Evolutionary conservation across 2,888 invertebrate genomes (phyloP).

Genomic region (Oxystoma pomonae): DNA sequence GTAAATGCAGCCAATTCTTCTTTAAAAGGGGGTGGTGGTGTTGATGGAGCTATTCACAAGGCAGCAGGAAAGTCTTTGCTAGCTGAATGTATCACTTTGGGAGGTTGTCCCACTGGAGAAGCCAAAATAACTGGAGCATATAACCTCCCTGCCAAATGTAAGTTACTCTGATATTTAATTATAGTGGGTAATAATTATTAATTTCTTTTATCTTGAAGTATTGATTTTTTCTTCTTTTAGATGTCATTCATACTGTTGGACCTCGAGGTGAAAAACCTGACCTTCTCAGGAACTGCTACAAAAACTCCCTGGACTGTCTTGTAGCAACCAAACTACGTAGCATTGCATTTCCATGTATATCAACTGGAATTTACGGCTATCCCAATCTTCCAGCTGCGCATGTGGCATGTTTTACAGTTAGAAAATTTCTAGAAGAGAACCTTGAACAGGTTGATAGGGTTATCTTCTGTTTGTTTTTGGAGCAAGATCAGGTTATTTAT

Average conservation of each 20-base stretch:
- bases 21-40: conserved; percentile 79
- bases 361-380: conserved; percentile 89
- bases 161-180: too few relatives aligned
- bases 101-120: conserved; percentile 76
- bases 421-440: conserved; percentile 58
- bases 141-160: conserved; percentile 78
- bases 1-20: conserved; percentile 84
- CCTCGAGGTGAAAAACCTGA: conserved; percentile 69
- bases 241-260: conserved; percentile 88
- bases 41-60: conserved; percentile 85
- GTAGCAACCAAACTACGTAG: conserved; percentile 56
- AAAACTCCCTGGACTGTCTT: conserved; percentile 58
- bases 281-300: conserved; percentile 66
- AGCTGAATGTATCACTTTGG: conserved; percentile 67
- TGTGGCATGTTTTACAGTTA: conserved; percentile 64
- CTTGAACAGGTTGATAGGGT: conserved; percentile 61
- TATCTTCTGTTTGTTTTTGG: conserved; percentile 77
- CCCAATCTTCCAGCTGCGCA: conserved; percentile 74
- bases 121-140: conserved; percentile 83
- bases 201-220: too few relatives aligned
- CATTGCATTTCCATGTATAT: conserved; percentile 86
- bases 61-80: conserved; percentile 68
- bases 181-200: too few relatives aligned
- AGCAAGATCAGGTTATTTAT: conserved; percentile 68
- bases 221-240: conserved; percentile 55